Base-by-base conservation (phyloP, 2,888 invertebrate genomes). In the Papilio protenor region DNA sequence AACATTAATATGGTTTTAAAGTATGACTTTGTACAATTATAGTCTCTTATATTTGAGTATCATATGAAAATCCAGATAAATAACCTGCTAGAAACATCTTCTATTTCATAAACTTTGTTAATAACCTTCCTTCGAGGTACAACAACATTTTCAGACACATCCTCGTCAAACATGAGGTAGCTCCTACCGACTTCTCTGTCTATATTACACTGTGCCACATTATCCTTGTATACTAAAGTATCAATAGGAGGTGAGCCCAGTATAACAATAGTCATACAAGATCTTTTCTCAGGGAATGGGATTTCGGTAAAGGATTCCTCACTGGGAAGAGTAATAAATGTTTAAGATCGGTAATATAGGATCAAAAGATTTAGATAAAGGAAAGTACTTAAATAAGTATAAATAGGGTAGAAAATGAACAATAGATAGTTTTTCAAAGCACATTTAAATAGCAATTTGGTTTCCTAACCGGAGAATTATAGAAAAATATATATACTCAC, bases 31-130 rank as follows among this genome's bases (percentile, higher is more conserved):
- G 6, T n/a, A n/a, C 18, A n/a, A 55, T 0, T 55, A 55, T 6
- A 55, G 55, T n/a, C 10, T 55, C n/a, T 55, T 55, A n/a, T 55
- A 55, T n/a, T 16, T 18, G 4, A 49, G 12, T n/a, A 33, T 21
- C 16, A 49, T 66, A 49, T n/a, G 73, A 66, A 21, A 18, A 52
- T 12, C 61, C 1, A 52, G 83, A 69, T 49, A 75, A 72, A 61
- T n/a, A 80, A 94, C 94, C 94, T 94, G 91, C 88, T 89, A 77
- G 83, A 84, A 52, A 94, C 90, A 84, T 94, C 92, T 84, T 90
- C 94, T 73, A 94, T 91, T 27, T 88, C 86, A 87, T 94, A 94
- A 16, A 91, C 89, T 73, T 83, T 88, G 80, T 85, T 85, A 18
- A 80, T 69, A 21, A 83, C 73, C 78, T 81, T 85, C 64, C 88